A percentile compares a stretch with the other conserved stretches of the same genome.
phyloP scores from a whole-genome alignment of 2,113 vertebrate species.

The Mastomys natalensis region DNA sequence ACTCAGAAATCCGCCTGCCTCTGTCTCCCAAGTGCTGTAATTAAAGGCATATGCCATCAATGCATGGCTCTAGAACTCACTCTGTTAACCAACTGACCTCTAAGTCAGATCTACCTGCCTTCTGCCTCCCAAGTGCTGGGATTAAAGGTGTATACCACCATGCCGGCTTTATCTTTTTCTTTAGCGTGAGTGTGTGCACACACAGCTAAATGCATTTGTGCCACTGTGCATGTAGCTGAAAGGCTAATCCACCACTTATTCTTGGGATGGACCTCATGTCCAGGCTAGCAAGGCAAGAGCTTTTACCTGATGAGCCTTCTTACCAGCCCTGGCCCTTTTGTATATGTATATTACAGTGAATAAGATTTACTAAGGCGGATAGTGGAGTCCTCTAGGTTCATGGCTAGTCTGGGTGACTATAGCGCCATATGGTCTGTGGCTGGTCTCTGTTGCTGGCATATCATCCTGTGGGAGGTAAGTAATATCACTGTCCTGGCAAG shows the following conservation, averaged over 20 bases:
- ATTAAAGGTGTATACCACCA: not conserved
- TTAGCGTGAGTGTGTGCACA: not conserved
- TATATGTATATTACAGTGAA: not conserved
- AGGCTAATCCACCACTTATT: not conserved
- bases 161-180: not conserved
- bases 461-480: not conserved
- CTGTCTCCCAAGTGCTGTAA: no score
- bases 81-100: no score
- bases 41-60: no score
- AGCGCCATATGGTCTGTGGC: not conserved
- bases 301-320: not conserved
- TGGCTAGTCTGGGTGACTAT: not conserved
- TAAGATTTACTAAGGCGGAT: not conserved
- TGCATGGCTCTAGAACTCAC: no score
- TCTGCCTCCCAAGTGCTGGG: no score
- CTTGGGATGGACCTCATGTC: not conserved
- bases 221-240: not conserved
- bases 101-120: no score
- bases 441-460: not conserved
- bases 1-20: no score
- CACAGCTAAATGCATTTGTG: not conserved
- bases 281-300: not conserved
- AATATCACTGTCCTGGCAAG: not conserved
- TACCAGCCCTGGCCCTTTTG: not conserved
- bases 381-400: not conserved